Conservation (phyloP, 1,140 invertebrate species). For the Meloidogyne hapla region DNA sequence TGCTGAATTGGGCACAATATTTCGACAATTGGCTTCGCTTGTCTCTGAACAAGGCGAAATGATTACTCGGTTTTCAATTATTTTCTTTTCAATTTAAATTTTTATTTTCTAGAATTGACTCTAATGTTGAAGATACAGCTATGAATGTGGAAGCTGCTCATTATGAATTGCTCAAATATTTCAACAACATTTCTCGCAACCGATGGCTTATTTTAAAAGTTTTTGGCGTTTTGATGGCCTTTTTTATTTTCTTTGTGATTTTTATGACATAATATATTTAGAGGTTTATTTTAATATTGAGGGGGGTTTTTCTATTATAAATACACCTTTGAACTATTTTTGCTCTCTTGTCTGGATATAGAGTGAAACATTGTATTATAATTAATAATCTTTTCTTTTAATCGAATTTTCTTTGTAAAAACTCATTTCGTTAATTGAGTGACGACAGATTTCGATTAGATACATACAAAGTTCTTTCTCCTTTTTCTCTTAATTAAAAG, state of each 20-base stretch:
- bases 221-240: conserved; percentile 95
- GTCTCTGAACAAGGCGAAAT: conserved; percentile 96
- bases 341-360: neutral
- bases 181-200: conserved; percentile 93
- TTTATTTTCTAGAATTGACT: conserved; percentile 77
- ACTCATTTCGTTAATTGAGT: neutral
- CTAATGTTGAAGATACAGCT: conserved; percentile 90
- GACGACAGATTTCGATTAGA: neutral
- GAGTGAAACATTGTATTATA: neutral
- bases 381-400: neutral
- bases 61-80: conserved; percentile 76
- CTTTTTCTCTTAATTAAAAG: neutral
- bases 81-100: neutral
- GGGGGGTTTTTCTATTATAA: neutral
- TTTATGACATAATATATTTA: conserved; percentile 70
- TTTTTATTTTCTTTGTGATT: conserved; percentile 97
- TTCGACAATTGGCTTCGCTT: conserved; percentile 94
- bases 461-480: neutral
- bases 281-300: neutral
- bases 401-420: neutral
- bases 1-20: conserved; percentile 96
- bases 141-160: conserved; percentile 96
- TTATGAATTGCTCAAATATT: conserved; percentile 93
- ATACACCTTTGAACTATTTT: neutral
- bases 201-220: conserved; percentile 99